Percentiles rank a stretch among this genome's conserved stretches.
Evolutionary conservation across 2,888 invertebrate genomes (phyloP).

Genomic region (Eupithecia exiguata): DNA sequence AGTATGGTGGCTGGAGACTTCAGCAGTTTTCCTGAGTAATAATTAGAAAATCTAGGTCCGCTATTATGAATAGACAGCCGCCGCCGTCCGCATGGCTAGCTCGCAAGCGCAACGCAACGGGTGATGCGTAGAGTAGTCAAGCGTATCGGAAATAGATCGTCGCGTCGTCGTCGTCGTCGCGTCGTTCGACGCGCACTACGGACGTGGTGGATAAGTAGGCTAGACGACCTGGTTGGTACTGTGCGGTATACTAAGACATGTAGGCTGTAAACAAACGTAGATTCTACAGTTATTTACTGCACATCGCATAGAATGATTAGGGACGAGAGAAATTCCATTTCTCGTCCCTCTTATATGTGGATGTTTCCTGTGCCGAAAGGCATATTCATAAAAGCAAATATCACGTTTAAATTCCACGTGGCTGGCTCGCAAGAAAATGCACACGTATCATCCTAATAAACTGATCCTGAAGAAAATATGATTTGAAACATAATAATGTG

Average conservation of each 20-base stretch:
- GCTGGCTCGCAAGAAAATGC: neutral
- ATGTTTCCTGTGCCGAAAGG: no score
- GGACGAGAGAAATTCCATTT: no score
- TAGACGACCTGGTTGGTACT: neutral
- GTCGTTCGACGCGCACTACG: slow-evolving; percentile 27
- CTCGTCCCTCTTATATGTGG: no score
- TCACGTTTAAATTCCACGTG: neutral
- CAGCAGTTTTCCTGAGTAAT: slow-evolving; percentile 38
- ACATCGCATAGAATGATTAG: neutral
- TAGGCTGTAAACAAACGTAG: neutral
- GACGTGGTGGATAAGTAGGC: neutral
- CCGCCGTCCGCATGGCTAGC: slow-evolving; percentile 36
- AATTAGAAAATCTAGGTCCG: slow-evolving; percentile 70
- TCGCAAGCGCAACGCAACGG: slow-evolving; percentile 50
- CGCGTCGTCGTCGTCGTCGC: slow-evolving; percentile 37
- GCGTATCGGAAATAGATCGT: slow-evolving; percentile 71
- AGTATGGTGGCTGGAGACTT: slow-evolving; percentile 3
- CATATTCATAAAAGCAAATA: no score
- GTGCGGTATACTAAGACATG: neutral
- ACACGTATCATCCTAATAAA: neutral
- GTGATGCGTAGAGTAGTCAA: slow-evolving; percentile 65
- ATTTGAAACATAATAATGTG: no score
- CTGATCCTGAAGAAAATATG: no score
- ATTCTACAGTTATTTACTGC: neutral
- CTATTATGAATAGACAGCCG: slow-evolving; percentile 47